Base-by-base conservation (phyloP, 2,888 invertebrate species). In the Eristalis arbustorum region DNA sequence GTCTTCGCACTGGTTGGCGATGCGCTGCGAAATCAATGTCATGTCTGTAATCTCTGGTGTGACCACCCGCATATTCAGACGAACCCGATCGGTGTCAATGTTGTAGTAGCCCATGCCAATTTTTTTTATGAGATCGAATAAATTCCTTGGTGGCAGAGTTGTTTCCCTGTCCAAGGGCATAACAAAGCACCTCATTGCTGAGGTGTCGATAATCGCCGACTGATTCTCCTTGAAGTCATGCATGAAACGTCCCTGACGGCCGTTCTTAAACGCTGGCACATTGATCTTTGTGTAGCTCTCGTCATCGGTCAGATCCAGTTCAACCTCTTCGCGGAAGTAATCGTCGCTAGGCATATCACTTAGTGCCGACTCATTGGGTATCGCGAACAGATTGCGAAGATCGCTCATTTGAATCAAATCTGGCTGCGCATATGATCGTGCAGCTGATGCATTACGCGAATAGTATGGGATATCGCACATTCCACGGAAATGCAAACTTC, bases 201-300 rank as follows among this genome's bases (percentile, higher is more conserved):
- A 95, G 18, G 94, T 93, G 93, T 98, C 98, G 81, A 97, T 95
- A 87, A 98, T 98, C 90, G 95, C 95, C 42, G 96, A 95, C 72
- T 94, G 92, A 89, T 96, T 96, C 89, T 95, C 95, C 89, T 95
- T 96, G 92, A 99, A 99, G 93, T 99, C 98, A 90, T 99, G 98
- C 89, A 98, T 96, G 91, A 98, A 98, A 88, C 97, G 95, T 74
- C 98, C 97, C 63, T 95, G 95, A 42, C 96, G 95, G 1, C 97
- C 97, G 88, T 96, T 96, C 87, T 95, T 95, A 91, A 97, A 97
- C 91, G 96, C 96, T 14, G 97, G 96, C 8, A 98, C 98, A 89
- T 96, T 95, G 89, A 99, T 97, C 92, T 96, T 96, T 92, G 98
- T 97, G 91, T 96, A 96, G 71, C 94, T 94, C 88, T 96, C 96